Base-by-base conservation (phyloP, 2,797 vertebrate species). In the Anguilla pacifica region DNA sequence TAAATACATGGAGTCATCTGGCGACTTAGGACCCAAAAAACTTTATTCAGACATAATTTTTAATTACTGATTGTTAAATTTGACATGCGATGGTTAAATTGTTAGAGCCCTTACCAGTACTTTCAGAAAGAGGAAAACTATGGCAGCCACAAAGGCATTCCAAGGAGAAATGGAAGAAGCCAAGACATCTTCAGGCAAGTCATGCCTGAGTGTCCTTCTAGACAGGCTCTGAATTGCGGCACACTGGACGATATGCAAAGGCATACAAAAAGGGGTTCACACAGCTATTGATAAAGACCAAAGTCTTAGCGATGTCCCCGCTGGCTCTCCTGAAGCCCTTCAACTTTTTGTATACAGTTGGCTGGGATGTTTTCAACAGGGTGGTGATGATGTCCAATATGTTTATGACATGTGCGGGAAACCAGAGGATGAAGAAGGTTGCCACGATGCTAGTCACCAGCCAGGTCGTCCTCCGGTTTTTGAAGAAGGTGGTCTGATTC, bases 261-360 rank as follows among this genome's bases (percentile, higher is more conserved):
- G 89, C 89, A 28, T 93, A 93, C 7, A 93, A 86, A 11, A 93
- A 90, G 2, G 92, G 91, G 49, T 93, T 91, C 28, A 91, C 43
- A 46, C 90, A 92, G 57, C 91, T 91, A 77, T 92, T 92, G 15
- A 91, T 84, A 10, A 93, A 91, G 0, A 70, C 25, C 19, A 81
- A 49, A 84, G 85, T 28, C 74, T 88, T 86, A 5, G 84, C 82
- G 11, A 91, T 67, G 28, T 86, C 74, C 0, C 39, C 15, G 0
- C 51, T 13, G 1, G 43, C 0, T 9, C 11, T 28, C 19, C 67
- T 70, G 6, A 87, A 46, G 5, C 0, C 11, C n/a, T 79, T 9
- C 35, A 90, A 2, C 4, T 28, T 51, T 9, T 6, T 0, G 0
- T 39, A 89, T 35, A 35, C 53, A 59, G 6, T 6, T 59, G 51